Percentiles rank a stretch among this genome's conserved stretches.
Conservation (phyloP, 2,888 invertebrate species). For the Amphipoea lucens region DNA sequence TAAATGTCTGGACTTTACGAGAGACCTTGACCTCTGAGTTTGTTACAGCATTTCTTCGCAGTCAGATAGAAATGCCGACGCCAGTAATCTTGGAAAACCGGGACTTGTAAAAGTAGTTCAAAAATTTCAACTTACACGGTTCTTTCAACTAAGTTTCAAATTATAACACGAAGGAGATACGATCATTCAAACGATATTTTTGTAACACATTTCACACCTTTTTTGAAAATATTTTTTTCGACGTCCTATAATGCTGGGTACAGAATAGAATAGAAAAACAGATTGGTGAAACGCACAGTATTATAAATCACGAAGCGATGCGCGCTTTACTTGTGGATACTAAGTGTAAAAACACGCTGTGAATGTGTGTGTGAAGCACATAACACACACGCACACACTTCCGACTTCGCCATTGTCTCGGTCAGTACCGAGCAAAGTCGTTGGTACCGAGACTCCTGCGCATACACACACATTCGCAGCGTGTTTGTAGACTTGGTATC, state of each 20-base stretch:
- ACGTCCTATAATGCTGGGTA: background rate
- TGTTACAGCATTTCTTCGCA: slow-evolving; percentile 16
- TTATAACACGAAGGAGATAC: background rate
- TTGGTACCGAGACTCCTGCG: no score
- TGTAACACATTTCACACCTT: background rate
- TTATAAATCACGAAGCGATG: no score
- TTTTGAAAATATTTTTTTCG: background rate
- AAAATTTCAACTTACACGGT: background rate
- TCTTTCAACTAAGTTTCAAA: background rate
- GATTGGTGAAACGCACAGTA: no score
- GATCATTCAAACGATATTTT: background rate
- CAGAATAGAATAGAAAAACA: no score
- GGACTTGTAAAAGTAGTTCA: background rate
- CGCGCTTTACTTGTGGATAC: no score
- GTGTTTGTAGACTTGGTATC: background rate
- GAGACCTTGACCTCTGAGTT: slow-evolving; percentile 30
- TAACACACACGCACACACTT: background rate
- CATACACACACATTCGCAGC: background rate
- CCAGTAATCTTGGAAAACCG: background rate
- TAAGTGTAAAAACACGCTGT: background rate
- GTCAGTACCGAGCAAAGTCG: background rate
- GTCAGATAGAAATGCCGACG: slow-evolving; percentile 26
- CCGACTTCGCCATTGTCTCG: background rate
- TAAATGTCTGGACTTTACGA: slow-evolving; percentile 24
- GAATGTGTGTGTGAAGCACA: background rate